Base-by-base conservation (phyloP, 1,140 invertebrate species). In the Diachasma alloeum region DNA sequence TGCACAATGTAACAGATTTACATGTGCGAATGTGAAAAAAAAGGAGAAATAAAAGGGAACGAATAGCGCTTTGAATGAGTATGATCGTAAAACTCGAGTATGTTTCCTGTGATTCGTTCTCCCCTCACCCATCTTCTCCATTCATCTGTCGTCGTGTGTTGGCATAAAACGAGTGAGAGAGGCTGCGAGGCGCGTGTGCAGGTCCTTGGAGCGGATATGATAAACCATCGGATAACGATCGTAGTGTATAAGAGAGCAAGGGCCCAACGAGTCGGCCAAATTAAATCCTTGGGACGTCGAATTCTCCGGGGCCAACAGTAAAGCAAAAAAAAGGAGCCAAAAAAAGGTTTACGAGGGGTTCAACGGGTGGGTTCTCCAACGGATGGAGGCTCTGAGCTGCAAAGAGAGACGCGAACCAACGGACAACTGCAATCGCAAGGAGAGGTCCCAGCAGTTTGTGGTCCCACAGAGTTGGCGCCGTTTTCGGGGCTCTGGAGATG, bases 201-300 rank as follows among this genome's bases (percentile, higher is more conserved):
- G 72, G 72, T 79, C 69, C 75, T 78, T 80, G 74, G 76, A 78
- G 75, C 79, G 83, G 85, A 88, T 87, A 87, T 88, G 86, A 88
- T 87, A 87, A 88, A 88, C 80, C 81, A 86, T 85, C 82, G 81
- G 86, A 88, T 87, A 88, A 87, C 82, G 80, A 87, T 87, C 85
- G 78, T 77, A 80, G 48, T 63, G 72, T 36, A 78, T 76, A 80
- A 78, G 79, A 82, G 83, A 80, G 77, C 75, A 76, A 73, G 76
- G 75, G 66, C 74, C 68, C 70, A 76, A 76, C 67, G 74, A 80
- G 77, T 83, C 78, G 77, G 78, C 81, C 82, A 84, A 84, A 83
- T 84, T 84, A 82, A 83, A 83, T 81, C 77, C 79, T 83, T 66
- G 70, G 79, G 79, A 74, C 78, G 78, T 81, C 79, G 78, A 79